These are phyloP conservation scores for Astropecten irregularis DNA, from an alignment of 53 echinoderm and acorn worm genomes.

Conservation along the genomic window DNA sequence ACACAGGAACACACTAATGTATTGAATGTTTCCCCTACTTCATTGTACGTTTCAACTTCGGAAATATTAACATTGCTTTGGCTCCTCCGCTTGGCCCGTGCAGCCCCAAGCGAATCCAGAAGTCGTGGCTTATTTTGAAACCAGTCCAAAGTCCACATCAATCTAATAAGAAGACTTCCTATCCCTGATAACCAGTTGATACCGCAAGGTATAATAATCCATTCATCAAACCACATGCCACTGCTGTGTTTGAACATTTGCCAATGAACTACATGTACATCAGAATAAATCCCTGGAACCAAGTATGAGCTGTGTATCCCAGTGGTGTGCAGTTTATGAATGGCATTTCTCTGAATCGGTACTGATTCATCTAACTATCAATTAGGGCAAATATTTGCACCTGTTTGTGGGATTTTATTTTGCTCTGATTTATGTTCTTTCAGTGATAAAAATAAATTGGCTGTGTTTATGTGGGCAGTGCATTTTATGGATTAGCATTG, in stretches of 20 bases:
- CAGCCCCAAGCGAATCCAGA: background rate
- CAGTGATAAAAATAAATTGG: background rate
- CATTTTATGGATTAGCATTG: too few species aligned
- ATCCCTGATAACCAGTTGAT: slow-evolving; percentile 21
- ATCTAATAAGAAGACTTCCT: slow-evolving; percentile 40
- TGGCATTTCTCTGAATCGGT: background rate
- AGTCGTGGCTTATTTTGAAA: slow-evolving; percentile 16
- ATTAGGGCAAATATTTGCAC: background rate
- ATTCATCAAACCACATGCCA: background rate
- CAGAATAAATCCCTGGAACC: too few species aligned
- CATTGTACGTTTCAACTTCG: background rate
- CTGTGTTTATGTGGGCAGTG: too few species aligned
- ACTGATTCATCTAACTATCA: background rate
- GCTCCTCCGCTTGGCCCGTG: background rate
- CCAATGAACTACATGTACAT: too few species aligned
- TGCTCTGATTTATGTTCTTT: background rate
- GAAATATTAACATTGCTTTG: background rate
- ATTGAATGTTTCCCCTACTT: background rate
- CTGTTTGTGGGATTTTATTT: background rate
- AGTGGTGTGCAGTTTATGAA: background rate
- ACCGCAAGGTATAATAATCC: background rate
- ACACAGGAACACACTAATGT: slow-evolving; percentile 9
- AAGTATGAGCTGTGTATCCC: background rate
- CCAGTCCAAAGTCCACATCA: slow-evolving; percentile 15
- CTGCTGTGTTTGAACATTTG: slow-evolving; percentile 22